phyloP scores from a whole-genome alignment of 1,140 invertebrate genomes.

The Oncopodura yosiiana region DNA sequence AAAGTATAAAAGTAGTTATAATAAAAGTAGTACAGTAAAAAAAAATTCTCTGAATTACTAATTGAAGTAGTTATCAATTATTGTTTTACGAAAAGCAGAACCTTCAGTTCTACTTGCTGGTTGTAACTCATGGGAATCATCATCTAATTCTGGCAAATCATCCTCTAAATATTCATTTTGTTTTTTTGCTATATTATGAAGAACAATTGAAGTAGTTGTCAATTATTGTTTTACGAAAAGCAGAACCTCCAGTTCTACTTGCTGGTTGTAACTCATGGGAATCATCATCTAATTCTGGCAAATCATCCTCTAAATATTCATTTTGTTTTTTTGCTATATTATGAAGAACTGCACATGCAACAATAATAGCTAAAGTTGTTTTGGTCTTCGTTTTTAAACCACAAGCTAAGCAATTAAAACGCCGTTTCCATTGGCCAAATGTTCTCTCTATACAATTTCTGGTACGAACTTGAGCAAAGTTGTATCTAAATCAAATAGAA shows the following conservation, averaged over 20 bases:
- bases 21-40: neutral
- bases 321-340: slow-evolving; percentile 37
- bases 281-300: no score
- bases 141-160: no score
- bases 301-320: neutral
- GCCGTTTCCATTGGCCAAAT: slow-evolving; percentile 39
- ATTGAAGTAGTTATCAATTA: neutral
- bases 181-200: slow-evolving; percentile 40
- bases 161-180: neutral
- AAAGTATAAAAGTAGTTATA: neutral
- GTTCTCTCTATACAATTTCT: slow-evolving; percentile 35
- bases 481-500: neutral
- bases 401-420: slow-evolving; percentile 43
- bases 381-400: slow-evolving; percentile 34
- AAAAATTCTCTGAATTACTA: neutral
- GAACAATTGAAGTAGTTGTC: slow-evolving; percentile 28
- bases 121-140: neutral
- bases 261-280: neutral
- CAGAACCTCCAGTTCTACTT: neutral
- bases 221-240: neutral
- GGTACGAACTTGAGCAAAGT: neutral
- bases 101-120: neutral
- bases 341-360: slow-evolving; percentile 40
- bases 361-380: slow-evolving; percentile 36
- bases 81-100: neutral